A percentile compares a stretch with the other conserved stretches of the same genome.
phyloP scores from a whole-genome alignment of 2,888 invertebrate species.

The Actias luna region DNA sequence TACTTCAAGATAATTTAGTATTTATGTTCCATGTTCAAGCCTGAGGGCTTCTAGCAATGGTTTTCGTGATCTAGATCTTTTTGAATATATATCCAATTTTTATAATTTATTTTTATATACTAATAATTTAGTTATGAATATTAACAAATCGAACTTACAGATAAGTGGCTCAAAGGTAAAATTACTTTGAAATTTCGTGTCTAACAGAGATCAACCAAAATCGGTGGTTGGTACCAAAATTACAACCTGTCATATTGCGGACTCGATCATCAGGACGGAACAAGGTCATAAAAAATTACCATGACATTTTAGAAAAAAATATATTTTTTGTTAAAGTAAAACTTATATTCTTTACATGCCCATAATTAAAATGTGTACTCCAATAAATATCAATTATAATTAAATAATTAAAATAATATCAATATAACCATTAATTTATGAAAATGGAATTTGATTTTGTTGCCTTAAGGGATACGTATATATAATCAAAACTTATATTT shows the following conservation, averaged over 20 bases:
- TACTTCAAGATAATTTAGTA: constrained; percentile 72
- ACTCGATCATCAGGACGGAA: constrained; percentile 66
- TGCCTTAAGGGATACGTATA: no score
- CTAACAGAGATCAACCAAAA: constrained; percentile 35
- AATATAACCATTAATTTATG: no score
- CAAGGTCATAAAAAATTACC: constrained; percentile 56
- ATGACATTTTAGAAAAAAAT: constrained; percentile 4
- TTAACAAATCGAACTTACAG: neutral
- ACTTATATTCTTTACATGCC: neutral
- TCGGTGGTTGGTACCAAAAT: constrained; percentile 61
- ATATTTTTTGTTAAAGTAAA: neutral
- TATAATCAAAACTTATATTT: neutral
- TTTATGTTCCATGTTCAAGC: constrained; percentile 68
- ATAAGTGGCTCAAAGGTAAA: neutral
- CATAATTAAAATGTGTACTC: neutral
- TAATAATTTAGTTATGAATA: neutral
- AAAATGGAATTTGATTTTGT: no score
- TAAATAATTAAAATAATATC: no score
- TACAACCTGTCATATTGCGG: constrained; percentile 76
- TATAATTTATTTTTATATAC: constrained; percentile 33
- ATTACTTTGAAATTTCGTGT: constrained; percentile 28
- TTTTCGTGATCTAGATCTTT: constrained; percentile 79
- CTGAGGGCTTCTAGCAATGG: constrained; percentile 66
- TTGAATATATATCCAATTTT: constrained; percentile 53
- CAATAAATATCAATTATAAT: no score